These are phyloP conservation scores for Poliocrania exsul DNA, from an alignment of 2,797 vertebrate species.

Conservation along the genomic window DNA sequence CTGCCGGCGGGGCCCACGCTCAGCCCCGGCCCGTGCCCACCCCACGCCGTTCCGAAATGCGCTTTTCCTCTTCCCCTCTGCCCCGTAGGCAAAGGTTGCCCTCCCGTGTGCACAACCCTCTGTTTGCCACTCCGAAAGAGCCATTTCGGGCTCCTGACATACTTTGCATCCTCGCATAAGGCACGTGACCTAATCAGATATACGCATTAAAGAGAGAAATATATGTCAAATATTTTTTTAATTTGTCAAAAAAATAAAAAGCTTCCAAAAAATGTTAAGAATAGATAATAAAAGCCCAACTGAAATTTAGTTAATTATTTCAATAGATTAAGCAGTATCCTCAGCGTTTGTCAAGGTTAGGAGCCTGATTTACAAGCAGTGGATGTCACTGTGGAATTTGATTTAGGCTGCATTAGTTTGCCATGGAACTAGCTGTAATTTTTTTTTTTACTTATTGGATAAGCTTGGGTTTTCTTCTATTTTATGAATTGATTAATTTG, in stretches of 20 bases:
- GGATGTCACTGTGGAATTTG: not conserved
- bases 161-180: rapidly evolving
- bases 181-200: not conserved
- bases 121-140: not conserved
- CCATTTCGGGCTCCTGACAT: not conserved
- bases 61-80: rapidly evolving
- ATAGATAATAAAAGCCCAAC: not conserved
- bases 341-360: not conserved
- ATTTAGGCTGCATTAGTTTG: not conserved
- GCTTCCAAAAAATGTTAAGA: not conserved
- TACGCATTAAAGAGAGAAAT: not conserved
- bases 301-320: not conserved
- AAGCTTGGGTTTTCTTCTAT: not conserved
- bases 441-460: not conserved
- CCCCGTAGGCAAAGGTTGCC: rapidly evolving
- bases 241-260: not conserved
- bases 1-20: not conserved
- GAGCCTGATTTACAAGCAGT: not conserved
- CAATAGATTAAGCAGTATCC: not conserved
- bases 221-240: not conserved
- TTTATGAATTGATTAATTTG: not conserved
- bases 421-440: not conserved
- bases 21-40: not conserved
- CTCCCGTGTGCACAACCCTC: rapidly evolving
- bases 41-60: rapidly evolving